Evolutionary conservation across 2,113 vertebrate species (phyloP).

Genomic region (Corynorhinus townsendii): DNA sequence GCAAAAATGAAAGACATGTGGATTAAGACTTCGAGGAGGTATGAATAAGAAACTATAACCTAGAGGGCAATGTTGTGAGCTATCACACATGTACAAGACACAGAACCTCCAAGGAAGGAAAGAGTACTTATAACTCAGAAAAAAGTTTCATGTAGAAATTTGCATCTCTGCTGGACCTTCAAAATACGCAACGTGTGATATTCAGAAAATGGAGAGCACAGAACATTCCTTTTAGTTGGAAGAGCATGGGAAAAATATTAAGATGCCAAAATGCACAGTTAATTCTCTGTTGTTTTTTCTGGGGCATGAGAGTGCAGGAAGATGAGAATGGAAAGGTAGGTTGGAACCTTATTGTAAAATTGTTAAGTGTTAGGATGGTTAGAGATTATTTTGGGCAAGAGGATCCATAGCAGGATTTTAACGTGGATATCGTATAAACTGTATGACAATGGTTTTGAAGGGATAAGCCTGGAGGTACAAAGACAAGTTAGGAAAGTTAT

Average conservation of each 20-base stretch:
- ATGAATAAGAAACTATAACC: neutral
- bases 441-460: neutral
- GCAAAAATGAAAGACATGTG: neutral
- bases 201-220: neutral
- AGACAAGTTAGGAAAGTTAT: neutral
- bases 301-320: neutral
- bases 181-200: neutral
- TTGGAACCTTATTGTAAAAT: neutral
- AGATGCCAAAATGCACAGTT: neutral
- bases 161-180: neutral
- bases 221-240: neutral
- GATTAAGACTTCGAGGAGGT: neutral
- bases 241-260: neutral
- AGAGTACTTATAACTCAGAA: neutral
- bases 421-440: neutral
- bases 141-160: neutral
- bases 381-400: neutral
- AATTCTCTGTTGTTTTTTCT: neutral
- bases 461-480: neutral
- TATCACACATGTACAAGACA: neutral
- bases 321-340: neutral
- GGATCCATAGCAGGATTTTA: neutral
- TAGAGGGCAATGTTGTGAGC: neutral
- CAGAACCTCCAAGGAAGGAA: neutral
- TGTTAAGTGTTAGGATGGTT: neutral